Evolutionary conservation across 2,888 invertebrate species (phyloP).

Genomic region (Leptopterna dolabrata): DNA sequence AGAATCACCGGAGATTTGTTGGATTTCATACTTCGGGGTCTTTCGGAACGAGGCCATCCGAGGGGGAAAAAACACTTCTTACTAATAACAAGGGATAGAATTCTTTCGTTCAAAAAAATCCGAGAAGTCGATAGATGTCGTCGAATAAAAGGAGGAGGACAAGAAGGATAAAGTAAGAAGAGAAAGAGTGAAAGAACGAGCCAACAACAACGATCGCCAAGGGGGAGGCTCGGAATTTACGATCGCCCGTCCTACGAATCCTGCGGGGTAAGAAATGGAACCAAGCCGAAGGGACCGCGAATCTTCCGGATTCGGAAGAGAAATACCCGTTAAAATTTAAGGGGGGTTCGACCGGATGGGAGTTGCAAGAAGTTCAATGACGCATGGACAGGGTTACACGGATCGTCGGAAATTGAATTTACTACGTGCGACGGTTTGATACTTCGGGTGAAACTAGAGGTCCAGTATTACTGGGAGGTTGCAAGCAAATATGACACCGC

Average conservation of each 20-base stretch:
- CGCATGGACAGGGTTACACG: neutral
- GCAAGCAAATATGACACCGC: too few relatives aligned
- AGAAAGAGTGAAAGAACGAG: neutral
- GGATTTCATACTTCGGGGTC: too few relatives aligned
- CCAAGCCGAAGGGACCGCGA: neutral
- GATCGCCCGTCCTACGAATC: neutral
- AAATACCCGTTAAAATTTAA: neutral
- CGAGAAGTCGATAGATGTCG: neutral
- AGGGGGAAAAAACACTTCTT: too few relatives aligned
- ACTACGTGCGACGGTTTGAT: neutral
- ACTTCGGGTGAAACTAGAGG: neutral
- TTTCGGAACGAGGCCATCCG: too few relatives aligned
- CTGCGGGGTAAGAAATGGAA: neutral
- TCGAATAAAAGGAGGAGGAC: neutral
- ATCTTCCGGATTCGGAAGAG: too few relatives aligned
- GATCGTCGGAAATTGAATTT: neutral
- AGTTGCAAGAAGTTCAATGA: neutral
- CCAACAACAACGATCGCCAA: neutral
- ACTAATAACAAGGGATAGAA: neutral
- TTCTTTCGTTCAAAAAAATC: neutral
- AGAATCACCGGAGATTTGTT: too few relatives aligned
- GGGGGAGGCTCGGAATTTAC: neutral
- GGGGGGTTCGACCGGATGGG: neutral
- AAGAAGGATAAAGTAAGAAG: neutral
- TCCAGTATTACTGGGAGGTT: too few relatives aligned